phyloP scores from a whole-genome alignment of 2,888 invertebrate genomes.

The Liodrosophila aerea region DNA sequence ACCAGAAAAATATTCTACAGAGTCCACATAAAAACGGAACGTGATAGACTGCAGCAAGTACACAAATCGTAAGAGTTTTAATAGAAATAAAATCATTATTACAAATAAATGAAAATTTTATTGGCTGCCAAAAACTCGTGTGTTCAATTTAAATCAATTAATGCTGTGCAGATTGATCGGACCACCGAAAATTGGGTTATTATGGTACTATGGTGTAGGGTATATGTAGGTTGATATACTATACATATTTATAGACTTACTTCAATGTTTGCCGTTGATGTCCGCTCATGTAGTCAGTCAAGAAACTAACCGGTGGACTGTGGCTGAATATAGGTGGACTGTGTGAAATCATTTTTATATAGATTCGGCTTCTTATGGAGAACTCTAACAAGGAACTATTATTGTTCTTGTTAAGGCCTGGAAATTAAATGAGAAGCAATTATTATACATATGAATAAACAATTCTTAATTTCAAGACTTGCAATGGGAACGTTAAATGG shows the following conservation, averaged over 20 bases:
- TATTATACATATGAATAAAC: neutral
- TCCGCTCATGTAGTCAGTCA: slow-evolving; percentile 85
- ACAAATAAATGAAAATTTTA: slow-evolving; percentile 42
- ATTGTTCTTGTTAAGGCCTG: slow-evolving; percentile 51
- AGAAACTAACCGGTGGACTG: slow-evolving; percentile 87
- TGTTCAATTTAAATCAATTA: slow-evolving; percentile 58
- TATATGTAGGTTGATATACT: slow-evolving; percentile 22
- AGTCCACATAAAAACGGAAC: too few relatives aligned
- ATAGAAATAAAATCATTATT: slow-evolving; percentile 6
- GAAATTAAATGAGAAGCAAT: slow-evolving; percentile 38
- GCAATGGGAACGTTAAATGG: too few relatives aligned
- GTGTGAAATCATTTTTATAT: slow-evolving; percentile 86
- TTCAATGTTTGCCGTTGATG: slow-evolving; percentile 78
- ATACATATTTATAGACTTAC: slow-evolving; percentile 73
- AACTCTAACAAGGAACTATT: slow-evolving; percentile 65
- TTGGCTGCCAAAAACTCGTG: slow-evolving; percentile 54
- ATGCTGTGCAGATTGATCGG: slow-evolving; percentile 18
- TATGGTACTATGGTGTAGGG: neutral
- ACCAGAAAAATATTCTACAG: slow-evolving; percentile 18
- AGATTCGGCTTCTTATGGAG: slow-evolving; percentile 44
- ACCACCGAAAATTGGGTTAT: slow-evolving; percentile 17
- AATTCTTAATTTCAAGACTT: too few relatives aligned
- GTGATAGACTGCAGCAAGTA: slow-evolving; percentile 4
- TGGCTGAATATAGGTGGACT: slow-evolving; percentile 88
- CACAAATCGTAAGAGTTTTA: neutral